phyloP scores from a whole-genome alignment of 2,797 vertebrate genomes.

The Hypotaenidia okinawae region DNA sequence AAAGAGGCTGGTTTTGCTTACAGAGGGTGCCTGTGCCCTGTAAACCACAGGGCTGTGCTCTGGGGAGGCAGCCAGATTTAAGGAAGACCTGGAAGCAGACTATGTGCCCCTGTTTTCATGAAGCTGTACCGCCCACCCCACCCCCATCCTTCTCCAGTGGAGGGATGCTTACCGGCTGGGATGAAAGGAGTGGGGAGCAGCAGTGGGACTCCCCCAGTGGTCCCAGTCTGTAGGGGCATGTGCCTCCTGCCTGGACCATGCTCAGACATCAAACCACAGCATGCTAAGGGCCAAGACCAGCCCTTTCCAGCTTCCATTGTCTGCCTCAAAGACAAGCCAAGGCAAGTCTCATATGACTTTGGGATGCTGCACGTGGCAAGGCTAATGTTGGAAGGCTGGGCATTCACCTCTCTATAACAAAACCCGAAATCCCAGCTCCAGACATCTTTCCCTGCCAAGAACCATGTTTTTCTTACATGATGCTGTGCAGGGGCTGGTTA shows the following conservation, averaged over 20 bases:
- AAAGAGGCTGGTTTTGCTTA: not conserved
- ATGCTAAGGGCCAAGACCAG: not conserved
- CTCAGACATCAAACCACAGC: not conserved
- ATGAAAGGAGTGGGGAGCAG: not conserved
- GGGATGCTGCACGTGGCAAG: not conserved
- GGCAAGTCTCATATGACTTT: not conserved
- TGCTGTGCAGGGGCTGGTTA: not conserved
- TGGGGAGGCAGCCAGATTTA: not conserved
- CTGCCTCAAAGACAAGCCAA: conserved; percentile 21
- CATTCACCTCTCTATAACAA: not conserved
- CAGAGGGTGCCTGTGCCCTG: not conserved
- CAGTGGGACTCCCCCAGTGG: not conserved
- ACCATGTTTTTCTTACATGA: not conserved
- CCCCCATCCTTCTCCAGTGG: too few species aligned
- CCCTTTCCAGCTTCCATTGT: not conserved
- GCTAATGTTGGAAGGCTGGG: not conserved
- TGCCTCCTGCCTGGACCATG: not conserved
- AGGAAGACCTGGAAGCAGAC: not conserved
- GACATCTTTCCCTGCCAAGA: not conserved
- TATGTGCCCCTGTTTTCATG: not conserved
- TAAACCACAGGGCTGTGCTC: not conserved
- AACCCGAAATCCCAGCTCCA: not conserved
- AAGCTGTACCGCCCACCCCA: not conserved
- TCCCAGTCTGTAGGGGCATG: not conserved
- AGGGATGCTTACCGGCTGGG: not conserved